Base-by-base conservation (phyloP, 2,888 invertebrate species). In the Candidula unifasciata region DNA sequence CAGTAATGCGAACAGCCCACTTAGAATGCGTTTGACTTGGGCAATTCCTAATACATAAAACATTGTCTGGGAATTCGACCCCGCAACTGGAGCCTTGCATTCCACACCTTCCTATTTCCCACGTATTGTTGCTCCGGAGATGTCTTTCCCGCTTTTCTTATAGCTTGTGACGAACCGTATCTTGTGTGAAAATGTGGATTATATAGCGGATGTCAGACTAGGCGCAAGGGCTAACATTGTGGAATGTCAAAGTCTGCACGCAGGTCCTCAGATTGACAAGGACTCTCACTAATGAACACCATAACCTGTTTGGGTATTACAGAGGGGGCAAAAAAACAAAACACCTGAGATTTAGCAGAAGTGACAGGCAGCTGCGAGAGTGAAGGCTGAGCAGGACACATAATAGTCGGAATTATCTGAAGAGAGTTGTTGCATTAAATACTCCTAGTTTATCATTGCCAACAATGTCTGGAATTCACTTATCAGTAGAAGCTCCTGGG, bases 61-160 rank as follows among this genome's bases (percentile, higher is more conserved):
- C 74, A 54, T 6, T 74, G 74, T 74, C 74, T 74, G 74, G 6
- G 54, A 74, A 74, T 74, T 74, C 74, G 74, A 74, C 74, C 30
- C 74, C 74, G 54, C 74, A 54, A 74, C 54, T 54, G 6, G 54
- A 74, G 18, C 74, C 52, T 27, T 5, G 13, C 74, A 74, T 74
- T 74, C 54, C 74, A 74, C 54, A 74, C 74, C 74, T 54, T 74
- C 30, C 54, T 74, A 30, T 54, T 52, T 74, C 74, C 30, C 74
- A 54, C 54, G 74, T 74, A 74, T 74, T 74, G 54, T 54, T 74
- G 21, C 54, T 54, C 54, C 0, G 54, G 54, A 74, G 54, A 74
- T 74, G 74, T 54, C 73, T 44, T 52, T 52, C 24, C n/a, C 16
- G 33, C n/a, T 37, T 52, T 54, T 33, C 18, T 5, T 74, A 30